Evolutionary conservation across 2,888 invertebrate species (phyloP).

Genomic region (Drosophila cyrtoloma): DNA sequence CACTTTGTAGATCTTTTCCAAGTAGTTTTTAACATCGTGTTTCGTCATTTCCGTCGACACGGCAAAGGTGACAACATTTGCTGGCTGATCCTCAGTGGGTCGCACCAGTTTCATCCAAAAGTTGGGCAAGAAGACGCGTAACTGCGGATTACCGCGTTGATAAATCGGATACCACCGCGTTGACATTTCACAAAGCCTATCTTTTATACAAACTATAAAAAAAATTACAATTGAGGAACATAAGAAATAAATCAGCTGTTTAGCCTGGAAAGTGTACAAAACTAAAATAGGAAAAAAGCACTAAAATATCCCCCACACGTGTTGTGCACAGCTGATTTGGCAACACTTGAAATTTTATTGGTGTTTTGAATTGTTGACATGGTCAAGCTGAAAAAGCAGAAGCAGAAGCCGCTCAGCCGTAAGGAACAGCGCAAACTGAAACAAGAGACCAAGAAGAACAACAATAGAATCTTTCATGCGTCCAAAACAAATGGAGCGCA

Average conservation of each 20-base stretch:
- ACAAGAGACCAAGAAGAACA: constrained; percentile 89
- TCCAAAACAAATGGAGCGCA: constrained; percentile 74
- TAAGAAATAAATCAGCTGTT: constrained; percentile 37
- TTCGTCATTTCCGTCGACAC: constrained; percentile 98
- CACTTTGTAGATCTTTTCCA: constrained; percentile 97
- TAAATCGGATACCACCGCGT: constrained; percentile 93
- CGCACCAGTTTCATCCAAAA: constrained; percentile 98
- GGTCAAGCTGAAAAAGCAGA: constrained; percentile 63
- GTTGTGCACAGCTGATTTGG: constrained; percentile 55
- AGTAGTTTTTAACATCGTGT: constrained; percentile 95
- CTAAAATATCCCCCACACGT: constrained; percentile 55
- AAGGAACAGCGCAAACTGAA: constrained; percentile 91
- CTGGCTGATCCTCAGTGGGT: constrained; percentile 88
- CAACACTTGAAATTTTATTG: constrained; percentile 38
- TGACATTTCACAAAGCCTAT: constrained; percentile 74
- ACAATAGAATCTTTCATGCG: constrained; percentile 82
- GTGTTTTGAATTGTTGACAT: constrained; percentile 50
- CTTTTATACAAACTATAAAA: constrained; percentile 29
- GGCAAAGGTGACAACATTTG: constrained; percentile 94
- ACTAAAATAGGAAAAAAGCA: constrained; percentile 16
- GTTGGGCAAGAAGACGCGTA: constrained; percentile 96
- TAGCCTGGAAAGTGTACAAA: constrained; percentile 16
- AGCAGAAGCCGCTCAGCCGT: constrained; percentile 85
- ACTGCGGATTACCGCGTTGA: constrained; percentile 96
- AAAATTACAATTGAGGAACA: constrained; percentile 8